phyloP scores from a whole-genome alignment of 2,888 invertebrate genomes.

The Acanthococcus lagerstroemiae region DNA sequence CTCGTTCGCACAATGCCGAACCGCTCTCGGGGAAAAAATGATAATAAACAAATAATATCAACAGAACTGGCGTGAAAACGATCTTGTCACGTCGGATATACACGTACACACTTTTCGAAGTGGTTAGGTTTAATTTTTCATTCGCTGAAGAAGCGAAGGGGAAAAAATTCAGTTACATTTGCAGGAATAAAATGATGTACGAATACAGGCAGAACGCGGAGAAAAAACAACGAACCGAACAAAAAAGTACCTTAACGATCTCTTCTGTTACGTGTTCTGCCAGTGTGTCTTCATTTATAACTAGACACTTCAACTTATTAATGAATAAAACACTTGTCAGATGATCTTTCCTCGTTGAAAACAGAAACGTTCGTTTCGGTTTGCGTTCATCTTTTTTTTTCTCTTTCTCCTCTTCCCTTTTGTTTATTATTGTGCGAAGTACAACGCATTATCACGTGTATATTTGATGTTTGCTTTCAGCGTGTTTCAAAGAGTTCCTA shows the following conservation, averaged over 20 bases:
- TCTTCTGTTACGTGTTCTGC: background rate
- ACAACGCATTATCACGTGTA: too few species aligned
- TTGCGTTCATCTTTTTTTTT: too few species aligned
- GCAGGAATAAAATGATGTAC: background rate
- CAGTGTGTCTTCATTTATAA: conserved; percentile 15
- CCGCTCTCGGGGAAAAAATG: background rate
- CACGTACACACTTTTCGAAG: too few species aligned
- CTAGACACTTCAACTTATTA: conserved; percentile 7
- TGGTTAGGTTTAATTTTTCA: conserved; percentile 20
- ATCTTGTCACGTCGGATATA: conserved; percentile 15
- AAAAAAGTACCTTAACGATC: conserved; percentile 20
- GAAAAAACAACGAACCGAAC: background rate
- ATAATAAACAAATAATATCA: background rate
- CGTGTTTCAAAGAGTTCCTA: too few species aligned
- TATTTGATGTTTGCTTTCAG: too few species aligned
- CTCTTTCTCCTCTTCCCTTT: too few species aligned
- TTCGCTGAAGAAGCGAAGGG: background rate
- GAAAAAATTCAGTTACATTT: background rate
- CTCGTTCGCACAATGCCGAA: background rate
- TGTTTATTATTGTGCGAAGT: too few species aligned
- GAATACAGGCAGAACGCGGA: background rate
- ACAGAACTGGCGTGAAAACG: conserved; percentile 6
- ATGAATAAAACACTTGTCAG: conserved; percentile 25
- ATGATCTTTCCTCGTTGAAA: conserved; percentile 17
- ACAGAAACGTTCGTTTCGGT: too few species aligned